Percentiles rank a stretch among this genome's conserved stretches.
Conservation (phyloP, 2,888 invertebrate genomes). For the Tyria jacobaeae region DNA sequence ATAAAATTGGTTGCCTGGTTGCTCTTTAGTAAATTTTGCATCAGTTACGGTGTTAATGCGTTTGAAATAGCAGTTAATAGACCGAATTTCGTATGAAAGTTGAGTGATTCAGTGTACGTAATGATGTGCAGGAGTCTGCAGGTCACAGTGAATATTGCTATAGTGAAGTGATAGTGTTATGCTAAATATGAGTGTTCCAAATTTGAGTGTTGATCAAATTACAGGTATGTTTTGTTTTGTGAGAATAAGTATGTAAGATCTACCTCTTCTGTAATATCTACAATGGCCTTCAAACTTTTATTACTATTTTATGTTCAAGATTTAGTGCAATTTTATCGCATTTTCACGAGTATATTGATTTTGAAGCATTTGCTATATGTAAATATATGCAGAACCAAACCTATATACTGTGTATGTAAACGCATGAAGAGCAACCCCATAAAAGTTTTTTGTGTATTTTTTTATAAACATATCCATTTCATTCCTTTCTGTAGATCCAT, state of each 20-base stretch:
- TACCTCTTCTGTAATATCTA: conserved; percentile 12
- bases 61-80: conserved; percentile 68
- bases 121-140: conserved; percentile 66
- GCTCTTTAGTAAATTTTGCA: conserved; percentile 44
- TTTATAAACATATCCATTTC: not conserved
- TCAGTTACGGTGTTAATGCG: conserved; percentile 65
- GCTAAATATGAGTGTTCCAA: conserved; percentile 78
- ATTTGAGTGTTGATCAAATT: conserved; percentile 80
- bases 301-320: conserved; percentile 14
- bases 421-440: not conserved
- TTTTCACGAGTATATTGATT: conserved; percentile 17
- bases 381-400: conserved; percentile 2
- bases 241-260: conserved; percentile 7
- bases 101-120: conserved; percentile 74
- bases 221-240: conserved; percentile 66
- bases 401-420: not conserved
- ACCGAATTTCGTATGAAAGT: conserved; percentile 72
- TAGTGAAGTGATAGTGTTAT: conserved; percentile 59
- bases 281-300: conserved; percentile 13
- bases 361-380: not conserved
- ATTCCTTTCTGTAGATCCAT: not conserved
- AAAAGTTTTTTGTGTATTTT: not conserved
- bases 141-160: conserved; percentile 52
- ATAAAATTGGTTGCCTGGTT: conserved; percentile 37
- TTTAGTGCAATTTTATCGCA: conserved; percentile 17